Base-by-base conservation (phyloP, 2,113 vertebrate species). In the Rhadina sibilatrix region DNA sequence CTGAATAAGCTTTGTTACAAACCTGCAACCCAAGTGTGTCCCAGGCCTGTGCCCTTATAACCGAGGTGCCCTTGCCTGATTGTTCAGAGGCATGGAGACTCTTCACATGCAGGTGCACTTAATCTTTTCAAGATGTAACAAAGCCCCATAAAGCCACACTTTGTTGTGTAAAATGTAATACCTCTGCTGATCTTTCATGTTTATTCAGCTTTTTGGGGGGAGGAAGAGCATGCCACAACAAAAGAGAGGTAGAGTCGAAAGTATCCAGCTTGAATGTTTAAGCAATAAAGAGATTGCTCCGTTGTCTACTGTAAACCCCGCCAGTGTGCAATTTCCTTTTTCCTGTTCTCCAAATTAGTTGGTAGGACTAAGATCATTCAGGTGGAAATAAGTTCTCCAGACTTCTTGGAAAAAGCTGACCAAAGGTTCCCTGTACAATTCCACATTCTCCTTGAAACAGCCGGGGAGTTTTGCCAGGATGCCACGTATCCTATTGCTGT, bases 291-390 rank as follows among this genome's bases (percentile, higher is more conserved):
- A 87, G 94, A 87, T 93, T 95, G 96, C 79, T 83, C 69, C 57
- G 33, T 89, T 97, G 97, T 97, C 96, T 96, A 91, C 17, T 2
- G 3, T 96, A 95, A 96, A 96, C 63, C 92, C 90, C 12, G 11
- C 61, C 96, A 97, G 96, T 92, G 87, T 69, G 89, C 97, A 98
- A 98, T 98, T 98, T 98, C 98, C 97, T 98, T 96, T 98, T 98
- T 98, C 98, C 98, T 97, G 96, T 97, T 97, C 96, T 98, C 84
- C 90, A 97, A 93, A 97, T 98, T 96, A 97, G 80, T 93, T 91
- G 93, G 96, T 96, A 97, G 97, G 91, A 97, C 91, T 91, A 93
- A 83, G 90, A 68, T 96, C 71, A 85, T 63, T 68, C 94, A 97
- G 96, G 85, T 97, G 96, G 96, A 93, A 94, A 56, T 86, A 95